Conservation (phyloP, 2,888 invertebrate genomes). For the Melinaea marsaeus region DNA sequence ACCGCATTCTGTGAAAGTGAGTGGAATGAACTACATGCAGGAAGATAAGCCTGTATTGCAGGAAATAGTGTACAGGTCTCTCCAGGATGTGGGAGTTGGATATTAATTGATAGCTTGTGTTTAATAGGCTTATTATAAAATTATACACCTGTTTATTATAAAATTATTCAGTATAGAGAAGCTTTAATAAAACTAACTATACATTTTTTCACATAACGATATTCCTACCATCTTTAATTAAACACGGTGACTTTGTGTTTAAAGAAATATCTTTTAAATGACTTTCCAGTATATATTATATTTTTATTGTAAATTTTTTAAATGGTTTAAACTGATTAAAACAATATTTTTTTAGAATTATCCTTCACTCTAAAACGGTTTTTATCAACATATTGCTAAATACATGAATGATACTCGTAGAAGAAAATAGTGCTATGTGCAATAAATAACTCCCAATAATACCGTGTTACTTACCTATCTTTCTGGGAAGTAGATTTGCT, state of each 20-base stretch:
- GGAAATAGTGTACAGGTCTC: conserved; percentile 17
- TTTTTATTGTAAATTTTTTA: too few species aligned
- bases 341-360: too few species aligned
- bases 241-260: too few species aligned
- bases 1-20: conserved; percentile 84
- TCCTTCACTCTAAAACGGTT: too few species aligned
- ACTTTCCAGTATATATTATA: too few species aligned
- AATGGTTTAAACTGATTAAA: too few species aligned
- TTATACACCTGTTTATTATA: too few species aligned
- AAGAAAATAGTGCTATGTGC: conserved; percentile 8
- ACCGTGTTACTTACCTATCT: conserved; percentile 64
- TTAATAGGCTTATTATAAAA: too few species aligned
- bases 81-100: not conserved
- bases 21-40: conserved; percentile 50
- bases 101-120: not conserved
- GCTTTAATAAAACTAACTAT: conserved; percentile 20
- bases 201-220: too few species aligned
- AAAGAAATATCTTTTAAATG: too few species aligned
- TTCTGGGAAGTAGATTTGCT: conserved; percentile 73
- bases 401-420: conserved; percentile 12
- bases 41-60: conserved; percentile 22
- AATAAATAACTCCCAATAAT: conserved; percentile 10
- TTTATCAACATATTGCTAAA: too few species aligned
- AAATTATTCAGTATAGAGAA: not conserved
- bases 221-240: too few species aligned